Evolutionary conservation across 2,113 vertebrate species (phyloP).

Genomic region (Xenus cinereus): DNA sequence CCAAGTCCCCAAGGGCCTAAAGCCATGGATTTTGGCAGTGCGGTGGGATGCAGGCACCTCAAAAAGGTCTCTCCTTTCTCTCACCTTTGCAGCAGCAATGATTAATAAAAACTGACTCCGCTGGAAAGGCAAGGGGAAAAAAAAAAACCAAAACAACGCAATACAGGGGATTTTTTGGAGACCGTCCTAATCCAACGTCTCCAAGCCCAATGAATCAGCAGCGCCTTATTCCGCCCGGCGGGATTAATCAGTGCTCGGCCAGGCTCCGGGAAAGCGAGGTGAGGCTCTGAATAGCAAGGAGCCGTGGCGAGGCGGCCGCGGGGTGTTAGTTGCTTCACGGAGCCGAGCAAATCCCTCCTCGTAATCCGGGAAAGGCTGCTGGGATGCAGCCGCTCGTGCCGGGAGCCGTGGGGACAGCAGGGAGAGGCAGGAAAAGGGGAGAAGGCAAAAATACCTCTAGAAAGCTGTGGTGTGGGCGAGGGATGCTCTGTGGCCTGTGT

Average conservation of each 20-base stretch:
- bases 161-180: not conserved
- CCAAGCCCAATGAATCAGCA: not conserved
- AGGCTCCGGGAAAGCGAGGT: not conserved
- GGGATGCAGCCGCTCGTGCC: not conserved
- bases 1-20: not conserved
- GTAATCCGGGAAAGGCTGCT: accelerated
- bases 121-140: not conserved
- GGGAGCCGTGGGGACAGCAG: not conserved
- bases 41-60: not conserved
- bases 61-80: not conserved
- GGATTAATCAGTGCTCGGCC: not conserved
- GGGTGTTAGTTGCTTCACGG: not conserved
- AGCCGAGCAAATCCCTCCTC: not conserved
- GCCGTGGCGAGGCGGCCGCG: accelerated
- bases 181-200: not conserved
- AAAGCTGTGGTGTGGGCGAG: not conserved
- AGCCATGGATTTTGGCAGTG: not conserved
- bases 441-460: not conserved
- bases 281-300: not conserved
- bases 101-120: not conserved
- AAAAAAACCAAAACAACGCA: not conserved
- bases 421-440: not conserved
- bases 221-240: not conserved
- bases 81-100: not conserved
- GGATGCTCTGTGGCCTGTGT: accelerated